Conservation (phyloP, 1,140 invertebrate species). For the Hylyphantes graminicola region DNA sequence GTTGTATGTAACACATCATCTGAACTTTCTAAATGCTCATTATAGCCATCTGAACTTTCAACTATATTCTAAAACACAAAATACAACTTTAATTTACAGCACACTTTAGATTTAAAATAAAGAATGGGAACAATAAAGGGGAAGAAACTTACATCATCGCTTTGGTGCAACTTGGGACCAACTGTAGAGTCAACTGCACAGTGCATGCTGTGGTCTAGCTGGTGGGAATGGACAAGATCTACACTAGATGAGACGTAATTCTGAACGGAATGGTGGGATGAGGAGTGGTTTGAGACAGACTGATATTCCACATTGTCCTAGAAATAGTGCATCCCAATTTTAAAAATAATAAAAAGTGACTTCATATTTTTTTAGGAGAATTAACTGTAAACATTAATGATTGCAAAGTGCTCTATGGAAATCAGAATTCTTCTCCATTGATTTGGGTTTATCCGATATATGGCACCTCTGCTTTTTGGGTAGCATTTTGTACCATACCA, state of each 20-base stretch:
- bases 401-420: background rate
- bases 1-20: constrained; percentile 57
- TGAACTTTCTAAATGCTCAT: constrained; percentile 46
- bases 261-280: constrained; percentile 53
- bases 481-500: too few relatives aligned
- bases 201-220: constrained; percentile 54
- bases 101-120: background rate
- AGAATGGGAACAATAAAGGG: background rate
- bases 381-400: background rate
- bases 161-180: constrained; percentile 53
- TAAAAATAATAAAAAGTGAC: too few relatives aligned
- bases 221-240: constrained; percentile 55
- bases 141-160: constrained; percentile 32
- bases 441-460: too few relatives aligned
- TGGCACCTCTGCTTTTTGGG: too few relatives aligned
- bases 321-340: background rate
- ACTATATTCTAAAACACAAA: constrained; percentile 50
- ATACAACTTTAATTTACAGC: background rate
- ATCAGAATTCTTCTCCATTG: too few relatives aligned
- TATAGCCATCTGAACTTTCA: constrained; percentile 57
- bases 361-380: background rate
- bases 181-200: constrained; percentile 60
- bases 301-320: constrained; percentile 49
- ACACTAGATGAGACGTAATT: constrained; percentile 56
- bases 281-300: constrained; percentile 34